Evolutionary conservation across 2,113 vertebrate genomes (phyloP).

Genomic region (Indicator indicator): DNA sequence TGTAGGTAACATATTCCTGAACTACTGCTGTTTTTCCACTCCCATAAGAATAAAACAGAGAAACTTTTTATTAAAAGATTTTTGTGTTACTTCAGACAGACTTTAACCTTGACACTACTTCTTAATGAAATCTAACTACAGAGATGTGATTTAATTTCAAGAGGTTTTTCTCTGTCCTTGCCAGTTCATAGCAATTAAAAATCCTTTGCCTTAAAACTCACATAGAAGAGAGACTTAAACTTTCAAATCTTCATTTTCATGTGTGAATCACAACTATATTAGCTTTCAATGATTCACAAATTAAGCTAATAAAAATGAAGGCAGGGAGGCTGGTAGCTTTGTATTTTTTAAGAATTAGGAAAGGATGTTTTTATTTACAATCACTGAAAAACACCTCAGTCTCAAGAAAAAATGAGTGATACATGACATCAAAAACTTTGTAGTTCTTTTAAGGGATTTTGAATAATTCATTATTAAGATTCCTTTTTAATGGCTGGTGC

Average conservation of each 20-base stretch:
- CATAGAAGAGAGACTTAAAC: background rate
- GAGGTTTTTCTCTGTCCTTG: background rate
- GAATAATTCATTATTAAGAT: constrained; percentile 31
- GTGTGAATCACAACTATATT: background rate
- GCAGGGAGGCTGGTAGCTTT: background rate
- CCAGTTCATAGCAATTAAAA: background rate
- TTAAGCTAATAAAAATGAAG: background rate
- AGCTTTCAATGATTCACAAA: background rate
- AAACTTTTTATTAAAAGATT: background rate
- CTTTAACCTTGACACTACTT: background rate
- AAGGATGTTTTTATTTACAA: background rate
- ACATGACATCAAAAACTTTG: background rate
- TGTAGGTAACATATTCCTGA: background rate
- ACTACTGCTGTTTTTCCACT: background rate
- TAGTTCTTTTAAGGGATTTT: background rate
- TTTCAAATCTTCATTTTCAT: background rate
- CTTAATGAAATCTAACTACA: constrained; percentile 37
- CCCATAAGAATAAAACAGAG: background rate
- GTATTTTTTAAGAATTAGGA: background rate
- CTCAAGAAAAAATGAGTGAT: background rate
- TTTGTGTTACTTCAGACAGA: background rate
- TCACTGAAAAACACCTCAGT: background rate
- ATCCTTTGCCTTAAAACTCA: background rate
- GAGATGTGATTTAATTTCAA: background rate
- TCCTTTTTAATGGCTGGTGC: constrained; percentile 28